Base-by-base conservation (phyloP, 2,888 invertebrate genomes). In the Brenthis daphne region DNA sequence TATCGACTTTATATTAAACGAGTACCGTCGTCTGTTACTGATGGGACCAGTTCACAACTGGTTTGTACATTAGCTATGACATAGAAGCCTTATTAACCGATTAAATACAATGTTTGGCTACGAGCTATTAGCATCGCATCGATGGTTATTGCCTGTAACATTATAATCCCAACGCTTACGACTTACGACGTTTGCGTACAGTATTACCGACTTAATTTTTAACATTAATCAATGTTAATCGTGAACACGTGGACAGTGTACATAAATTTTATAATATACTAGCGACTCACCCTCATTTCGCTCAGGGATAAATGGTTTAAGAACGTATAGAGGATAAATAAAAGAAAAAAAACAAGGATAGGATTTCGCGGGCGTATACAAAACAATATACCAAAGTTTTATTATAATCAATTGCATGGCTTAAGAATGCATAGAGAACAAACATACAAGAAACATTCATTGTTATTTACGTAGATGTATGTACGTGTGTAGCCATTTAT, bases 31-130 rank as follows among this genome's bases (percentile, higher is more conserved):
- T 79, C 77, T 76, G 76, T 80, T 77, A 74, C 74, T 64, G 61
- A 67, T 66, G 72, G 71, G 77, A 80, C 82, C 77, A 71, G 80
- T 77, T 76, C 55, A 64, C 71, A 77, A 85, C 85, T 78, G 80
- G 85, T 82, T 82, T 79, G 73, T 76, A 75, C 79, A 81, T 83
- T 80, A 80, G 80, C 79, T 82, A 76, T 82, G 84, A 83, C 83
- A 85, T 79, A 83, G 80, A 83, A 79, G 81, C 77, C 80, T 79
- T 79, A 78, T 82, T 81, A 79, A 74, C 75, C 76, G 77, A 79
- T 80, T 80, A 76, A 79, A 79, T 79, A 75, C 74, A 71, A 75
- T 76, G 76, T 78, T 78, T 70, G 64, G 64, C 74, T 73, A 73
- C 73, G 71, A 73, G 65, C 65, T 73, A 73, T 76, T 74, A 75